Evolutionary conservation across 2,797 vertebrate species (phyloP).

Genomic region (Heterohyrax brucei): DNA sequence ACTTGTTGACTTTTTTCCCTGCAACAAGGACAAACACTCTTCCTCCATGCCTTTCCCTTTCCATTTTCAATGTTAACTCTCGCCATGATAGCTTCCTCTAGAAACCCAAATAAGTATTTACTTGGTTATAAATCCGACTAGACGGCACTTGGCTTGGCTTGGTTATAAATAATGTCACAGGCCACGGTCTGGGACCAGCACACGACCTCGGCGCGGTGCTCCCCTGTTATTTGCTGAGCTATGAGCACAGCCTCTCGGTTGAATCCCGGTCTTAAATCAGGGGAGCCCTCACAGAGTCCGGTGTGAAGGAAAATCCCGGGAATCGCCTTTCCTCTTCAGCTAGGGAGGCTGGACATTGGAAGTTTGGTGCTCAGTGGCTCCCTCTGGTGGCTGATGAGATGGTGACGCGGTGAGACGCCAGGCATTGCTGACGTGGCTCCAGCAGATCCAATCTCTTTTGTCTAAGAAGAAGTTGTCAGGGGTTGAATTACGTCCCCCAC

Average conservation of each 20-base stretch:
- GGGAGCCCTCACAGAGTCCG: constrained; percentile 55
- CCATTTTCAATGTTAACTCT: constrained; percentile 68
- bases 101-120: constrained; percentile 68
- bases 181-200: not conserved
- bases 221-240: constrained; percentile 70
- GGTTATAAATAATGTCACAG: constrained; percentile 71
- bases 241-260: constrained; percentile 50
- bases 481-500: too few relatives aligned
- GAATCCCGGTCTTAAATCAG: constrained; percentile 77
- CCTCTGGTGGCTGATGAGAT: constrained; percentile 42
- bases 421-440: not conserved
- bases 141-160: not conserved
- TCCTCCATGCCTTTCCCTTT: not conserved
- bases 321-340: constrained; percentile 29
- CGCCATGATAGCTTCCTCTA: constrained; percentile 56
- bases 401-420: constrained; percentile 46
- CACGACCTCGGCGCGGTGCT: not conserved
- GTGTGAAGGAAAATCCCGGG: constrained; percentile 55
- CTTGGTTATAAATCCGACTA: constrained; percentile 63
- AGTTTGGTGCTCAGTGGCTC: constrained; percentile 46
- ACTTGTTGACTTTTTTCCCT: constrained; percentile 57
- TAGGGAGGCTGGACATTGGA: not conserved
- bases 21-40: constrained; percentile 56
- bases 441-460: constrained; percentile 57
- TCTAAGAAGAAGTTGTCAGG: constrained; percentile 71